phyloP scores from a whole-genome alignment of 2,113 vertebrate genomes.

The Pedetes capensis region DNA sequence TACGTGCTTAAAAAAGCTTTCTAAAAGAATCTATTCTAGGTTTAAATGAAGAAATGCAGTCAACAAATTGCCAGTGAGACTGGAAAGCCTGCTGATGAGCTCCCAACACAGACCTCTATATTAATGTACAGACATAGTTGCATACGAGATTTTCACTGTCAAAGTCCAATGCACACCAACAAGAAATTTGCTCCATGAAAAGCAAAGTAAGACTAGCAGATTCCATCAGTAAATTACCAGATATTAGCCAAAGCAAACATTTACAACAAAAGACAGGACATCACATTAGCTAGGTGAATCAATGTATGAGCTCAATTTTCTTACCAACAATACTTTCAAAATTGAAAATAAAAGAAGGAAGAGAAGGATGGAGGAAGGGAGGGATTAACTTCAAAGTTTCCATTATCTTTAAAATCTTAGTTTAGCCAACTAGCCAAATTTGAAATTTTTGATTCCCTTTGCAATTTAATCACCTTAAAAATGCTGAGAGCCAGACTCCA shows the following conservation, averaged over 20 bases:
- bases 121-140: not conserved
- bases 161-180: not conserved
- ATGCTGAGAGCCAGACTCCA: slow-evolving; percentile 1
- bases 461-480: slow-evolving; percentile 20
- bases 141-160: not conserved
- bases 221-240: not conserved
- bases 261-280: not conserved
- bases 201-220: not conserved
- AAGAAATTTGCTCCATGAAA: not conserved
- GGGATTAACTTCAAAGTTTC: not conserved
- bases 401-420: slow-evolving; percentile 18
- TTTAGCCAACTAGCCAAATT: not conserved
- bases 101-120: not conserved
- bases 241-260: not conserved
- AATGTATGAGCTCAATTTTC: not conserved
- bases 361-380: no score
- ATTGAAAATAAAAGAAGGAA: not conserved
- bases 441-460: slow-evolving; percentile 3
- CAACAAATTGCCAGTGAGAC: not conserved
- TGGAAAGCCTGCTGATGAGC: not conserved
- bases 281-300: not conserved
- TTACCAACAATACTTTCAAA: not conserved
- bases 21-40: not conserved
- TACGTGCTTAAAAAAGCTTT: not conserved
- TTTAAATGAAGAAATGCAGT: not conserved